A percentile compares a stretch with the other conserved stretches of the same genome.
phyloP scores from a whole-genome alignment of 2,797 vertebrate species.

The Amniataba percoides region DNA sequence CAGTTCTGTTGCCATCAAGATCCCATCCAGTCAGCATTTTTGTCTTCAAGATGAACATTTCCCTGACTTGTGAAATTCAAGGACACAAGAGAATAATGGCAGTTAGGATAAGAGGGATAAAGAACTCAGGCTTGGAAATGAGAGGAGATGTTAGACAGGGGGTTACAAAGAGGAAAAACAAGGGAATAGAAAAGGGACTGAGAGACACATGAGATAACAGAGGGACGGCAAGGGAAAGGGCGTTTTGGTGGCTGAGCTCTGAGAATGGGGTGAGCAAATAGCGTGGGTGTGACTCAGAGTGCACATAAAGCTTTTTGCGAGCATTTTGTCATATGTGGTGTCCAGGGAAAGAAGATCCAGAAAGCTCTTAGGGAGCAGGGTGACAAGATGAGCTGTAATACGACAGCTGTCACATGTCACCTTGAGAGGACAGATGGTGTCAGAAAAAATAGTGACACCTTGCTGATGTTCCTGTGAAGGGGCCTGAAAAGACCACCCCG shows the following conservation, averaged over 20 bases:
- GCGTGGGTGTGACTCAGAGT: conserved; percentile 53
- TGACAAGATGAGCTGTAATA: conserved; percentile 63
- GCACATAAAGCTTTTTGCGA: conserved; percentile 57
- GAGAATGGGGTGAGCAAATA: conserved; percentile 21
- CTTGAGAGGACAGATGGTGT: conserved; percentile 61
- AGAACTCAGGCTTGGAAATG: conserved; percentile 48
- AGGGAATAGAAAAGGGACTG: neutral
- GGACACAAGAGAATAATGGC: conserved; percentile 49
- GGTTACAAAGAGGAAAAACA: neutral
- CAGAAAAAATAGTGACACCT: conserved; percentile 46
- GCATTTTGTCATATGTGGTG: conserved; percentile 52
- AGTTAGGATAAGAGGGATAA: conserved; percentile 49
- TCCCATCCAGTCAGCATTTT: conserved; percentile 67
- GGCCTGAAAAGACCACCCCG: conserved; percentile 42
- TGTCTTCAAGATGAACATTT: conserved; percentile 55
- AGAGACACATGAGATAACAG: conserved; percentile 31
- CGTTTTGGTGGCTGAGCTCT: conserved; percentile 9
- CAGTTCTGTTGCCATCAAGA: conserved; percentile 24
- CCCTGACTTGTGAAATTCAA: conserved; percentile 57
- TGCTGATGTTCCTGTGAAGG: conserved; percentile 57
- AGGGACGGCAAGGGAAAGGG: neutral
- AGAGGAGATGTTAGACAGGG: conserved; percentile 14
- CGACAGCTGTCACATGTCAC: conserved; percentile 65
- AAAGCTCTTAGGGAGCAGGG: conserved; percentile 52
- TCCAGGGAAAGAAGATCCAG: conserved; percentile 31